Conservation (phyloP, 2,888 invertebrate genomes). For the Octodonta nipae region DNA sequence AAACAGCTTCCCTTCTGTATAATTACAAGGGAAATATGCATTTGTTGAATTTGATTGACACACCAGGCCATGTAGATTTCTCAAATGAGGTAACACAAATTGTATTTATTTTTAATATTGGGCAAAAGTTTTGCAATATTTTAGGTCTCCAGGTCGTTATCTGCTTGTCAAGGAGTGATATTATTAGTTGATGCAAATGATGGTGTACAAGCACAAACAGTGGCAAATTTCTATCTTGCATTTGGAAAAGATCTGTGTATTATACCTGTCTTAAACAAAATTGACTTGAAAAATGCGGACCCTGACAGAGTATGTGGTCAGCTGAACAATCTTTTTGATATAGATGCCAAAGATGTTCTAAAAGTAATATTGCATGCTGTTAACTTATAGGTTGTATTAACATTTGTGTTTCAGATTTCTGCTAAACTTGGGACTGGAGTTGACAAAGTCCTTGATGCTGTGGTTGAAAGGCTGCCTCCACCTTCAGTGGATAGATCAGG, state of each 20-base stretch:
- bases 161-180: slow-evolving; percentile 89
- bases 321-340: slow-evolving; percentile 66
- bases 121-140: slow-evolving; percentile 8
- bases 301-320: slow-evolving; percentile 72
- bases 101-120: slow-evolving; percentile 1
- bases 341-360: slow-evolving; percentile 57
- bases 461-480: slow-evolving; percentile 67
- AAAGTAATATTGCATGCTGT: slow-evolving; percentile 43
- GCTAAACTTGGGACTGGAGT: slow-evolving; percentile 86
- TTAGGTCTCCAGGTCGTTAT: slow-evolving; percentile 69
- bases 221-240: slow-evolving; percentile 89
- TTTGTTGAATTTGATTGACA: slow-evolving; percentile 89
- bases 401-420: slow-evolving; percentile 46
- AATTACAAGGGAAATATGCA: slow-evolving; percentile 55
- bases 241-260: slow-evolving; percentile 67
- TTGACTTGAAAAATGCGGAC: slow-evolving; percentile 82
- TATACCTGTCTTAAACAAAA: slow-evolving; percentile 91
- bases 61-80: slow-evolving; percentile 97
- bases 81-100: slow-evolving; percentile 80
- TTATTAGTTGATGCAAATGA: slow-evolving; percentile 92
- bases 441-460: slow-evolving; percentile 57
- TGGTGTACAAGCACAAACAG: slow-evolving; percentile 92
- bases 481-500: slow-evolving; percentile 47
- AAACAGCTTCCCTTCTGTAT: slow-evolving; percentile 80
- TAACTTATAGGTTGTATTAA: neutral